These are phyloP conservation scores for Odontophorus gujanensis DNA, from an alignment of 2,113 vertebrate species.

Conservation along the genomic window DNA sequence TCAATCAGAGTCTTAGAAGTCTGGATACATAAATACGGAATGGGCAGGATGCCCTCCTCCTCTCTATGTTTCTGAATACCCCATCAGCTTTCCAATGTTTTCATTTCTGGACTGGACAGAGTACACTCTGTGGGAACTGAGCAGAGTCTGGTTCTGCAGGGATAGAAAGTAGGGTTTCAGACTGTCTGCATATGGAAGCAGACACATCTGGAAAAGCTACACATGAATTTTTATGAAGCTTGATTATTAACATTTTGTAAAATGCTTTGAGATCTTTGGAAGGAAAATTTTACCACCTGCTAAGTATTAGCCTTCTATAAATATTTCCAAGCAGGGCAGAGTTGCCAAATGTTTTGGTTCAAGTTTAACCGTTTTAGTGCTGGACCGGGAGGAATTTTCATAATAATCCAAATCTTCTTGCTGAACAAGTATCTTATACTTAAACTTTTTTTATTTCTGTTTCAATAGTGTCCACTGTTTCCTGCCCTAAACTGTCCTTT, in stretches of 20 bases:
- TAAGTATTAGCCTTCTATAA: conserved; percentile 37
- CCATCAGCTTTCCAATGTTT: neutral
- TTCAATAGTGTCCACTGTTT: neutral
- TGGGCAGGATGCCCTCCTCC: neutral
- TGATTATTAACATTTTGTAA: neutral
- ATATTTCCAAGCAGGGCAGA: conserved; percentile 16
- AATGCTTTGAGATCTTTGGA: conserved; percentile 9
- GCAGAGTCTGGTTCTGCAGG: neutral
- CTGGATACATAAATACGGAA: accelerated
- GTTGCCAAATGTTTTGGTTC: neutral
- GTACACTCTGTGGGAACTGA: accelerated
- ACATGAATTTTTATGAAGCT: neutral
- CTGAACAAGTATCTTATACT: neutral
- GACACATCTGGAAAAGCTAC: conserved; percentile 25
- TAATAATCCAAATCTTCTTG: neutral
- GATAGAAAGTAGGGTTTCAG: neutral
- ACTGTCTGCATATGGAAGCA: accelerated
- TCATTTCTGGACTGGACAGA: neutral
- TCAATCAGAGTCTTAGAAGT: neutral
- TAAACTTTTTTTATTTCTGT: neutral
- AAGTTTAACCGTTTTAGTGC: neutral
- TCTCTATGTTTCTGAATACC: neutral
- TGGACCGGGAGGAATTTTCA: neutral
- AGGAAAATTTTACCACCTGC: conserved; percentile 52
- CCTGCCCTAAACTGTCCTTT: neutral